Evolutionary conservation across 2,888 invertebrate genomes (phyloP).

Genomic region (Drosophila recens): DNA sequence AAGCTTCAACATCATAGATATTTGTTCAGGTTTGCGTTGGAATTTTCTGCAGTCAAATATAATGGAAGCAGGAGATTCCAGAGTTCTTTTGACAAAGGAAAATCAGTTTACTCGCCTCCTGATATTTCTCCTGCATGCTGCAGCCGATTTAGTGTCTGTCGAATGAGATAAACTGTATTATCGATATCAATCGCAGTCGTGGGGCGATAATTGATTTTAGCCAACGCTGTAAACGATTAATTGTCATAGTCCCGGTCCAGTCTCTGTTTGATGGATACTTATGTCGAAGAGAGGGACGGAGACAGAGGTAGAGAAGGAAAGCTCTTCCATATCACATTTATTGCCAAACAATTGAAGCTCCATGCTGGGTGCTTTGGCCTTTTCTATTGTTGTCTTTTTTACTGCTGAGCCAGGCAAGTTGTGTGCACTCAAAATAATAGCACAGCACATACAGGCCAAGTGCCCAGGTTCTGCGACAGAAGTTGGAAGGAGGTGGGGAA

Average conservation of each 20-base stretch:
- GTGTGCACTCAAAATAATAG: slow-evolving; percentile 76
- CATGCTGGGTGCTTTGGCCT: slow-evolving; percentile 36
- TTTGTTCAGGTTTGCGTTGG: background rate
- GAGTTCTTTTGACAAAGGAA: background rate
- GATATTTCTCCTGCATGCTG: background rate
- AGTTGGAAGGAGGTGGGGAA: slow-evolving; percentile 13
- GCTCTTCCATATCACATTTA: slow-evolving; percentile 39
- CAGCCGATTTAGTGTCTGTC: slow-evolving; percentile 24
- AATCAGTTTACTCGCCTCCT: background rate
- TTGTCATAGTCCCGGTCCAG: slow-evolving; percentile 34
- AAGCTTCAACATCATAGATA: background rate
- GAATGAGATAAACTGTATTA: slow-evolving; percentile 63
- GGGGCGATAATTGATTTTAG: slow-evolving; percentile 69
- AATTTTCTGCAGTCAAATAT: background rate
- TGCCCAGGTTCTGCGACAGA: background rate
- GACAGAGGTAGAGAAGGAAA: background rate
- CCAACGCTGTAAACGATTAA: slow-evolving; percentile 67
- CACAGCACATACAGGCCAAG: slow-evolving; percentile 60
- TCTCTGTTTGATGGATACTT: slow-evolving; percentile 3
- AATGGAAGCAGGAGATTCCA: background rate
- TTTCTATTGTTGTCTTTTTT: slow-evolving; percentile 61
- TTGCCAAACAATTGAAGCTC: slow-evolving; percentile 57
- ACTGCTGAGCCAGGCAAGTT: slow-evolving; percentile 63
- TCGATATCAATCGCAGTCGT: slow-evolving; percentile 39
- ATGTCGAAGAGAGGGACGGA: background rate